phyloP scores from a whole-genome alignment of 2,113 vertebrate genomes.

The Pluvialis apricaria region DNA sequence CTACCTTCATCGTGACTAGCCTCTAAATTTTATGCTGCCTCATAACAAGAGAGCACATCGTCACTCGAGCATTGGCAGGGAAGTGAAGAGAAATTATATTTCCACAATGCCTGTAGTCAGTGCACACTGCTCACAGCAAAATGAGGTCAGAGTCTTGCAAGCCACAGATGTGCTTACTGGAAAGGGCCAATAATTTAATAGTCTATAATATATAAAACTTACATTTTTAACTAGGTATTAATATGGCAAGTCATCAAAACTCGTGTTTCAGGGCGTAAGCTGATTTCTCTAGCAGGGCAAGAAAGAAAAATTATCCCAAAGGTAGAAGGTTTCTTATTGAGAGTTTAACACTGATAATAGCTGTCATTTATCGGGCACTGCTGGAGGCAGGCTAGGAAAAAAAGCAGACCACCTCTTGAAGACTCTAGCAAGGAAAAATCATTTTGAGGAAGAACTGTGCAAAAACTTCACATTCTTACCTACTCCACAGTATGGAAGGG shows the following conservation, averaged over 20 bases:
- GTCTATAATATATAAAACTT: not conserved
- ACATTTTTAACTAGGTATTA: not conserved
- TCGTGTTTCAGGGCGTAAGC: not conserved
- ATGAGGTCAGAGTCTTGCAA: not conserved
- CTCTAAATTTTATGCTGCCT: slow-evolving; percentile 53
- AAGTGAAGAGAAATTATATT: slow-evolving; percentile 36
- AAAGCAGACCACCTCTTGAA: not conserved
- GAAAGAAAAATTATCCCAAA: not conserved
- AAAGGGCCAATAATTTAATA: not conserved
- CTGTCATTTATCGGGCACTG: not conserved
- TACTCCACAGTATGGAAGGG: not conserved
- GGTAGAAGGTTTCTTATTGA: not conserved
- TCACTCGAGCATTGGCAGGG: not conserved
- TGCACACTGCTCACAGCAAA: not conserved
- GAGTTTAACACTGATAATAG: not conserved
- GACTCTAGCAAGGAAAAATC: not conserved
- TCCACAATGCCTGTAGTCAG: slow-evolving; percentile 25
- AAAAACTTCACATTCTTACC: not conserved
- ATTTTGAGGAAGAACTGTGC: not conserved
- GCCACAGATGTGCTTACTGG: not conserved
- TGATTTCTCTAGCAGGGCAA: not conserved
- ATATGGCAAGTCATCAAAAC: not conserved
- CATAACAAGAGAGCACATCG: slow-evolving; percentile 4
- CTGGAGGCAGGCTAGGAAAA: not conserved
- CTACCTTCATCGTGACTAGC: slow-evolving; percentile 28